phyloP scores from a whole-genome alignment of 2,797 vertebrate species.

The Centroberyx gerrardi region DNA sequence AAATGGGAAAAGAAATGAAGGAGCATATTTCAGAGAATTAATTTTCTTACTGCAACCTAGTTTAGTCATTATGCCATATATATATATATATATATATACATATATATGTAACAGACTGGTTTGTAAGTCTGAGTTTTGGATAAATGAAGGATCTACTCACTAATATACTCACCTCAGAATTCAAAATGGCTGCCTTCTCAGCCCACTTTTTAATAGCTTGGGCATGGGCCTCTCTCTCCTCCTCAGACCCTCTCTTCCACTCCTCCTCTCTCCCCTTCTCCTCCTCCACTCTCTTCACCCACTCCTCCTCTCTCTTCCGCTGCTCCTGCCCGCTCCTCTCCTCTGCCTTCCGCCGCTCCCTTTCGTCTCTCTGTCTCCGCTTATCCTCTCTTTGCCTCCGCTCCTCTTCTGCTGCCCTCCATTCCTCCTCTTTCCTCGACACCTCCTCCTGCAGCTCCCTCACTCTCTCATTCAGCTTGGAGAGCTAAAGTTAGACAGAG shows the following conservation, averaged over 20 bases:
- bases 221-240: slow-evolving; percentile 38
- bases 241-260: slow-evolving; percentile 29
- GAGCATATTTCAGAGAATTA: no score
- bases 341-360: slow-evolving; percentile 29
- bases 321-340: slow-evolving; percentile 36
- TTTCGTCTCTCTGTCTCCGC: slow-evolving; percentile 32
- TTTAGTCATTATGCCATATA: slow-evolving; percentile 15
- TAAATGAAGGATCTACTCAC: slow-evolving; percentile 12
- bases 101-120: slow-evolving; percentile 1
- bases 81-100: no score
- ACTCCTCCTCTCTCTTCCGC: slow-evolving; percentile 30
- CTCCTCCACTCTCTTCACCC: slow-evolving; percentile 7
- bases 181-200: slow-evolving; percentile 40
- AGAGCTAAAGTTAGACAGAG: not conserved
- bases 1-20: no score
- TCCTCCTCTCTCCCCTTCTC: slow-evolving; percentile 32
- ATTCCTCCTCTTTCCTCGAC: slow-evolving; percentile 35
- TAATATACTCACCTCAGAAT: slow-evolving; percentile 47
- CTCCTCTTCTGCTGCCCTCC: not conserved
- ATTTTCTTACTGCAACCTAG: no score
- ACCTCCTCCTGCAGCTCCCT: slow-evolving; percentile 52
- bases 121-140: not conserved
- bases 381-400: slow-evolving; percentile 39
- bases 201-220: slow-evolving; percentile 27
- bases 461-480: slow-evolving; percentile 29